Conservation (phyloP, 2,113 vertebrate species). For the Acanthochromis polyacanthus region DNA sequence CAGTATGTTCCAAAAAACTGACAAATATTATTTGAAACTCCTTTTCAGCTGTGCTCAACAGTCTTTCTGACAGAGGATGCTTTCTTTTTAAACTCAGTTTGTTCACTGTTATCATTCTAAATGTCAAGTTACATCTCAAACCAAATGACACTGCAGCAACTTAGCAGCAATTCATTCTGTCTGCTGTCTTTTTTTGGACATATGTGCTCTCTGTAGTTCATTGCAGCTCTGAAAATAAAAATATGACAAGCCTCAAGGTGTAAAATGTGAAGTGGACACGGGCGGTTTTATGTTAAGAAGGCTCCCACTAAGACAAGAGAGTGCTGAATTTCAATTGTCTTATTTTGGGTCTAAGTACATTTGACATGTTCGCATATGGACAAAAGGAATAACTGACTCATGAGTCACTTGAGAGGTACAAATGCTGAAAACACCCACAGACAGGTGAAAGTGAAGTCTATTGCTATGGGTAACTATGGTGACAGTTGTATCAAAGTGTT, state of each 20-base stretch:
- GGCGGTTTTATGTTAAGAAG: background rate
- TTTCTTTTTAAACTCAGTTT: background rate
- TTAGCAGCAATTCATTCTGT: background rate
- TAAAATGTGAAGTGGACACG: background rate
- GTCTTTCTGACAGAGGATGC: background rate
- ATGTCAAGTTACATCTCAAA: slow-evolving; percentile 10
- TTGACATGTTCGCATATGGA: background rate
- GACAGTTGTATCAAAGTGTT: slow-evolving; percentile 6
- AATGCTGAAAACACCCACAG: slow-evolving; percentile 11
- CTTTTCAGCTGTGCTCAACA: background rate
- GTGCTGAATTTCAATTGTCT: background rate
- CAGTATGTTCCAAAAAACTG: background rate
- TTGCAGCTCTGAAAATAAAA: background rate
- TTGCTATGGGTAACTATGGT: slow-evolving; percentile 17
- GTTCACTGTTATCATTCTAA: slow-evolving; percentile 1
- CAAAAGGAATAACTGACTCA: background rate
- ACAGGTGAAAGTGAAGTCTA: background rate
- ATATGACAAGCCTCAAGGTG: background rate
- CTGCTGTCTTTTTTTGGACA: background rate
- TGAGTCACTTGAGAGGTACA: slow-evolving; percentile 1
- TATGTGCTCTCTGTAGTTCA: background rate
- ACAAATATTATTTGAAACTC: background rate
- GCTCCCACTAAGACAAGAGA: background rate
- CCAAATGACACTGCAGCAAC: background rate
- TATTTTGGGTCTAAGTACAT: background rate